These are phyloP conservation scores for Iguana delicatissima DNA, from an alignment of 2,797 vertebrate species.

Conservation along the genomic window DNA sequence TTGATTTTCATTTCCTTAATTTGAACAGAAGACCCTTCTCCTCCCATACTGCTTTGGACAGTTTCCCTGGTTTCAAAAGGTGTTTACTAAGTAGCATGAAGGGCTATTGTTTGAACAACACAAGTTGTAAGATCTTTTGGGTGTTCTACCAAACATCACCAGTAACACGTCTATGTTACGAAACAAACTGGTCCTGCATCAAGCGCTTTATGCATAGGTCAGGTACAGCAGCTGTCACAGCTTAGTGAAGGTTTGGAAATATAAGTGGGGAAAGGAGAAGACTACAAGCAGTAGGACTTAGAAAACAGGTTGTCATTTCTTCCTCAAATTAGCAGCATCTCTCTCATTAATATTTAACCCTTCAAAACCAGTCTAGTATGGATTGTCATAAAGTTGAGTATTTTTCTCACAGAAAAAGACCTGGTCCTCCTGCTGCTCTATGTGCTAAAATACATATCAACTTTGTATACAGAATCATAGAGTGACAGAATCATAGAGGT, in stretches of 20 bases:
- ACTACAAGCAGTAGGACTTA: not conserved
- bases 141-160: not conserved
- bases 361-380: not conserved
- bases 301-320: not conserved
- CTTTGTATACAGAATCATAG: not conserved
- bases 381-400: not conserved
- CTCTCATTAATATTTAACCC: not conserved
- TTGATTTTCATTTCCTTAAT: not conserved
- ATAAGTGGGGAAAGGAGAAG: not conserved
- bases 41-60: not conserved
- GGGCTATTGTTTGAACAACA: not conserved
- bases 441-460: not conserved
- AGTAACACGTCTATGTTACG: not conserved
- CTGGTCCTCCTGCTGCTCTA: not conserved
- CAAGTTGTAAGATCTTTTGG: not conserved
- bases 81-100: not conserved
- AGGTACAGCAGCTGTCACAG: not conserved
- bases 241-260: not conserved
- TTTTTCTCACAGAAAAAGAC: not conserved
- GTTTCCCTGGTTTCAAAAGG: not conserved
- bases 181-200: constrained; percentile 15
- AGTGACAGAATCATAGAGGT: too few relatives aligned
- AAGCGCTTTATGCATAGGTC: constrained; percentile 20
- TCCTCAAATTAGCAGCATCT: not conserved
- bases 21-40: not conserved